A percentile compares a stretch with the other conserved stretches of the same genome.
These are phyloP conservation scores for Egretta garzetta DNA, from an alignment of 2,113 vertebrate species.

Conservation along the genomic window DNA sequence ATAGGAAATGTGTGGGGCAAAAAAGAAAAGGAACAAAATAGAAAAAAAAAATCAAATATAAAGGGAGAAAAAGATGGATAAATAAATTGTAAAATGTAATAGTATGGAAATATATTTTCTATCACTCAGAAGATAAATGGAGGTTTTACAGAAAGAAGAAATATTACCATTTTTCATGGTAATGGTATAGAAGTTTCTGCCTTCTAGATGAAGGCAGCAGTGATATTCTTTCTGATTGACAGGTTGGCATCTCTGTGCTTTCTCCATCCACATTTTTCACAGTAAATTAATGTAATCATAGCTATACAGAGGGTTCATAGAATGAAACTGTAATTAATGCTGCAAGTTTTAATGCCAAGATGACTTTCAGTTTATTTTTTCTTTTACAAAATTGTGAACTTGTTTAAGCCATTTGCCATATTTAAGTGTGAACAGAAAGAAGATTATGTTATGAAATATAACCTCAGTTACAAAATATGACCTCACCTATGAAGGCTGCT, in stretches of 20 bases:
- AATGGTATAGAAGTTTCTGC: background rate
- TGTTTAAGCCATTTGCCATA: slow-evolving; percentile 24
- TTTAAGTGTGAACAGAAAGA: slow-evolving; percentile 3
- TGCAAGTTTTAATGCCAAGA: slow-evolving; percentile 23
- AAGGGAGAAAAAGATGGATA: background rate
- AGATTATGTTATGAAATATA: background rate
- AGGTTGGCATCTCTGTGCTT: slow-evolving; percentile 16
- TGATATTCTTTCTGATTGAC: background rate
- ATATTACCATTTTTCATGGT: background rate
- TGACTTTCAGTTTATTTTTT: background rate
- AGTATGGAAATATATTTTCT: slow-evolving; percentile 42
- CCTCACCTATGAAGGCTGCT: slow-evolving; percentile 26
- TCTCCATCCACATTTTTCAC: background rate
- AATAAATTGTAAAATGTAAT: background rate
- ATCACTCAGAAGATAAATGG: slow-evolving; percentile 18
- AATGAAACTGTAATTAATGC: background rate
- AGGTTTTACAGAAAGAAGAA: slow-evolving; percentile 6
- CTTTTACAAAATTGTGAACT: background rate
- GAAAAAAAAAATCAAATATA: background rate
- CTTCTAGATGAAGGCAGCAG: background rate
- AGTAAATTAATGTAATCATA: background rate
- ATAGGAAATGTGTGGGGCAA: background rate
- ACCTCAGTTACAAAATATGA: slow-evolving; percentile 1
- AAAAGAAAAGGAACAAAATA: background rate
- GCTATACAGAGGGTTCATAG: background rate